Percentiles rank a stretch among this genome's conserved stretches.
phyloP scores from a whole-genome alignment of 2,888 invertebrate genomes.

The Mimachlamys varia region DNA sequence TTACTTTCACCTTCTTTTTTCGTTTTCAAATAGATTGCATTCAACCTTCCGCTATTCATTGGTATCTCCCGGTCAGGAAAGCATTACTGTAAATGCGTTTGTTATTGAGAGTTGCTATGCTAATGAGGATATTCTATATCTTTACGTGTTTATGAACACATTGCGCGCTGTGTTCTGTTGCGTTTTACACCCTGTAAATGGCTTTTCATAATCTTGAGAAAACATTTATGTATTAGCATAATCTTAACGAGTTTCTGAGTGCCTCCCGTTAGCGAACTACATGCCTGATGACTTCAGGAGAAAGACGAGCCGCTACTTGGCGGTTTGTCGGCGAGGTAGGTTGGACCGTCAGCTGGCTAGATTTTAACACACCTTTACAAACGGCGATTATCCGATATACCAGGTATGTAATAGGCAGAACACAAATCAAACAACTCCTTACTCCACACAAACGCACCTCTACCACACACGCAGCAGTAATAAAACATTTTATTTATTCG shows the following conservation, averaged over 20 bases:
- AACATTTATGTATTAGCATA: constrained; percentile 9
- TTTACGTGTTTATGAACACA: not conserved
- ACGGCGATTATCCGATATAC: not conserved
- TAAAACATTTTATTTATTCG: no score
- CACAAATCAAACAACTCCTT: no score
- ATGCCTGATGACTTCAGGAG: not conserved
- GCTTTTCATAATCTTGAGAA: constrained; percentile 7
- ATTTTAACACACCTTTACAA: not conserved
- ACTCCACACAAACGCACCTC: no score
- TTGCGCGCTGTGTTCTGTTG: constrained; percentile 1
- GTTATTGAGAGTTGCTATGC: constrained; percentile 4
- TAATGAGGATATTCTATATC: not conserved
- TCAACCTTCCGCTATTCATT: not conserved
- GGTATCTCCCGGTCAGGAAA: not conserved
- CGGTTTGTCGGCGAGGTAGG: not conserved
- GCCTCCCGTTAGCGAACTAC: not conserved
- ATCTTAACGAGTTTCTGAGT: constrained; percentile 27
- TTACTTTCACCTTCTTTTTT: not conserved
- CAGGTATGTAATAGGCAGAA: no score
- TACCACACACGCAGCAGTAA: no score
- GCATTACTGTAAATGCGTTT: not conserved
- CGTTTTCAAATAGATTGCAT: not conserved
- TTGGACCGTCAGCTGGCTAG: not conserved
- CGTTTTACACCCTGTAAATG: constrained; percentile 17
- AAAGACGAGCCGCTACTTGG: not conserved